These are phyloP conservation scores for Spizaetus ornatus DNA, from an alignment of 2,113 vertebrate genomes.

Conservation along the genomic window DNA sequence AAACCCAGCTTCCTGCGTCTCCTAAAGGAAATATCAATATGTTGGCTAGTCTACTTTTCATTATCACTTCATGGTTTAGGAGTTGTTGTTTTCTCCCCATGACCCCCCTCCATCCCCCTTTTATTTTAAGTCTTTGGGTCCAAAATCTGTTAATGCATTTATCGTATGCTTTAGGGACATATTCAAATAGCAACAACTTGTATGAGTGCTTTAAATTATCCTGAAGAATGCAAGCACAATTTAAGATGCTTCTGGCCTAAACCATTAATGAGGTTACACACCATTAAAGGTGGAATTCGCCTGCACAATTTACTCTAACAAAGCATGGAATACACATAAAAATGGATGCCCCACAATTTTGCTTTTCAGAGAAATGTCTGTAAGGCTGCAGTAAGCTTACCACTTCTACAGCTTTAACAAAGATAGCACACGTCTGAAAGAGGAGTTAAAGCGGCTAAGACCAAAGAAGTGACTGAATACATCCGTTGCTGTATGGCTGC, in stretches of 20 bases:
- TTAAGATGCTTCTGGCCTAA: slow-evolving; percentile 6
- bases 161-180: not conserved
- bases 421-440: not conserved
- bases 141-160: slow-evolving; percentile 43
- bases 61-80: slow-evolving; percentile 28
- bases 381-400: not conserved
- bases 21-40: slow-evolving; percentile 23
- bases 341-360: not conserved
- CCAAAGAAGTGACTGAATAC: not conserved
- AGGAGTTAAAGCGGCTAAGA: not conserved
- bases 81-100: not conserved
- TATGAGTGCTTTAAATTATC: slow-evolving; percentile 18
- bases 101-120: not conserved
- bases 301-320: slow-evolving; percentile 2
- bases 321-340: not conserved
- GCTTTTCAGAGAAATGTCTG: not conserved
- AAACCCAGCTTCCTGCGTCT: not conserved
- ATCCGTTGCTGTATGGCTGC: not conserved
- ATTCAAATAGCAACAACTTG: slow-evolving; percentile 16
- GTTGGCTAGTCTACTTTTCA: slow-evolving; percentile 18
- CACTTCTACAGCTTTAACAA: not conserved
- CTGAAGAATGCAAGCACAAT: slow-evolving; percentile 2
- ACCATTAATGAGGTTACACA: slow-evolving; percentile 25
- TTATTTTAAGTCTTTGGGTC: not conserved
- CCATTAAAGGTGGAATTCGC: slow-evolving; percentile 15